Conservation (phyloP, 2,888 invertebrate genomes). For the Peribatodes rhomboidaria region DNA sequence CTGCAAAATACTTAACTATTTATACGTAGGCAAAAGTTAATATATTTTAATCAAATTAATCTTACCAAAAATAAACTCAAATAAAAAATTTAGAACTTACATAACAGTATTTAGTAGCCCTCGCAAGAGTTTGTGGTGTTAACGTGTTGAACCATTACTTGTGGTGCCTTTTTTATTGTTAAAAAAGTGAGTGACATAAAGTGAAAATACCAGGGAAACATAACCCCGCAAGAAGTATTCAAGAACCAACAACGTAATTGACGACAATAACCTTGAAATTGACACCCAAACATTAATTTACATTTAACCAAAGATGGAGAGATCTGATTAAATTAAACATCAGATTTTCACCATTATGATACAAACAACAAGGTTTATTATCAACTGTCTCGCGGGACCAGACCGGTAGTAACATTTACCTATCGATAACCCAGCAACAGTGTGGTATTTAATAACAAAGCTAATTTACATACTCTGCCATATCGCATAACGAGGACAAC, state of each 20-base stretch:
- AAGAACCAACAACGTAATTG: neutral
- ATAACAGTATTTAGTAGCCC: neutral
- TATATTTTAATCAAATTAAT: neutral
- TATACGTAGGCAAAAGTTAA: neutral
- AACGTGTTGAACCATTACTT: slow-evolving; percentile 21
- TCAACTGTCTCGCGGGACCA: slow-evolving; percentile 4
- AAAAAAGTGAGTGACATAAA: slow-evolving; percentile 24
- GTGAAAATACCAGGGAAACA: slow-evolving; percentile 23
- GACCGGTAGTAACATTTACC: slow-evolving; percentile 21
- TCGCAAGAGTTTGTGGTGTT: slow-evolving; percentile 12
- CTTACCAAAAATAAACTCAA: neutral
- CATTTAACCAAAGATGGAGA: slow-evolving; percentile 10
- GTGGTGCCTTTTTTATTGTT: slow-evolving; percentile 6
- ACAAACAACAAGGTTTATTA: slow-evolving; percentile 10
- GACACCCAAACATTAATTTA: slow-evolving; percentile 13
- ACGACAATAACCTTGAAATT: slow-evolving; percentile 9
- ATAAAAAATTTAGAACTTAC: neutral
- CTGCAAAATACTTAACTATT: neutral
- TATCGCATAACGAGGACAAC: slow-evolving; percentile 22
- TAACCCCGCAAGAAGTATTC: slow-evolving; percentile 9
- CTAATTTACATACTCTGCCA: slow-evolving; percentile 21
- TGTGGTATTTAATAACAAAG: slow-evolving; percentile 18
- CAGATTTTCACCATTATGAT: slow-evolving; percentile 8
- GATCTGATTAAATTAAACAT: slow-evolving; percentile 3
- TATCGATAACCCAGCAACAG: slow-evolving; percentile 22